Evolutionary conservation across 2,888 invertebrate species (phyloP).

Genomic region (Nomada flava): DNA sequence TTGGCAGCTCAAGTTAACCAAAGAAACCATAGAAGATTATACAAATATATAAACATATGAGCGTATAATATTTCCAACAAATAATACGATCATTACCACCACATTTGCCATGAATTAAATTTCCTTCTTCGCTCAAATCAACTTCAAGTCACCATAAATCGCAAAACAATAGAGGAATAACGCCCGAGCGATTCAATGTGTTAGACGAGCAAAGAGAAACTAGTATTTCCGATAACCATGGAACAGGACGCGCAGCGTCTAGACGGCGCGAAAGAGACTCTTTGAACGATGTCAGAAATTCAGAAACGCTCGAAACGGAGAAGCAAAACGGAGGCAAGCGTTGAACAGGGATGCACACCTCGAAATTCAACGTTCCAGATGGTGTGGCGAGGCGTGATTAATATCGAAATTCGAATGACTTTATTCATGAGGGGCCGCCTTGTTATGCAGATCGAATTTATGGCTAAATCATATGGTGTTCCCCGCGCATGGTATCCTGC

Average conservation of each 20-base stretch:
- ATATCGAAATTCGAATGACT: constrained; percentile 80
- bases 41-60: no score
- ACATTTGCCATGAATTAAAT: background rate
- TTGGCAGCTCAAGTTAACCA: no score
- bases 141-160: no score
- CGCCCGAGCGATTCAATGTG: constrained; percentile 24
- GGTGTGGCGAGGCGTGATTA: constrained; percentile 78
- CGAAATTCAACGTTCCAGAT: constrained; percentile 54
- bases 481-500: constrained; percentile 56
- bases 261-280: constrained; percentile 21
- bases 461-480: constrained; percentile 73
- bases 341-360: constrained; percentile 7
- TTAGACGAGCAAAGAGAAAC: constrained; percentile 11
- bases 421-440: constrained; percentile 79
- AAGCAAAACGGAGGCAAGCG: constrained; percentile 27
- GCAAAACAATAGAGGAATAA: constrained; percentile 21
- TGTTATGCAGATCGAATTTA: constrained; percentile 82
- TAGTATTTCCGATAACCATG: constrained; percentile 46
- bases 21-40: no score
- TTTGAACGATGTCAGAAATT: constrained; percentile 21
- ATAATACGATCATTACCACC: background rate
- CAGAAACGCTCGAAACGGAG: constrained; percentile 14
- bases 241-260: background rate
- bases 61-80: background rate
- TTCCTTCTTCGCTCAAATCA: background rate